Conservation (phyloP, 2,113 vertebrate genomes). For the Hystrix cristata region DNA sequence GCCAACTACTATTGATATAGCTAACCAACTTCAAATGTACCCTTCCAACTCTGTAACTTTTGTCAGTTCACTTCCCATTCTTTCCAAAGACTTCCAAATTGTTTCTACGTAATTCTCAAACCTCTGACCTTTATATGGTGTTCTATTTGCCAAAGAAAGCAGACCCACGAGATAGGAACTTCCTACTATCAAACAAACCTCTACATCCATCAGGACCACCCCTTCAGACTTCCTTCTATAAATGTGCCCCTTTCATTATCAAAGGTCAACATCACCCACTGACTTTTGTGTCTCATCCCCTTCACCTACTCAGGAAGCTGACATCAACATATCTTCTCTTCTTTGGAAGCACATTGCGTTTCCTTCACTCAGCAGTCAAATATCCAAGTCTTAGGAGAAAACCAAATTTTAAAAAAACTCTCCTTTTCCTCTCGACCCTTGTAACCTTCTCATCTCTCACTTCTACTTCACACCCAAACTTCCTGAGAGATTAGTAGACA, state of each 20-base stretch:
- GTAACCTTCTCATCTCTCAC: background rate
- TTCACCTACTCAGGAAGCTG: background rate
- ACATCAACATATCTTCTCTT: background rate
- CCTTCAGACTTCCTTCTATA: background rate
- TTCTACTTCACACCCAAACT: background rate
- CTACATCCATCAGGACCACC: background rate
- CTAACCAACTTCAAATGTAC: background rate
- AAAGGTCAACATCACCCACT: background rate
- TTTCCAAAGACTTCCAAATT: background rate
- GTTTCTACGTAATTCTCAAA: background rate
- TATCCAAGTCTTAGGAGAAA: background rate
- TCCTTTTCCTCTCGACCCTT: background rate
- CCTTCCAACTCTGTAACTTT: background rate
- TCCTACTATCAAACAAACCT: background rate
- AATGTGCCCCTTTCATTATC: background rate
- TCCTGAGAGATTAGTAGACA: background rate
- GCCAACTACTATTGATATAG: background rate
- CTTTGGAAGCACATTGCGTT: background rate
- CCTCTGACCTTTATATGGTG: background rate
- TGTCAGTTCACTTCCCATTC: background rate
- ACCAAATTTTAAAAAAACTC: background rate
- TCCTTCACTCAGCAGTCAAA: background rate
- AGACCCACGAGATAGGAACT: background rate
- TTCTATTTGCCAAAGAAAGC: background rate
- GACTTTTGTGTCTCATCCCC: background rate